Evolutionary conservation across 2,888 invertebrate species (phyloP).

Genomic region (Pocota personata): DNA sequence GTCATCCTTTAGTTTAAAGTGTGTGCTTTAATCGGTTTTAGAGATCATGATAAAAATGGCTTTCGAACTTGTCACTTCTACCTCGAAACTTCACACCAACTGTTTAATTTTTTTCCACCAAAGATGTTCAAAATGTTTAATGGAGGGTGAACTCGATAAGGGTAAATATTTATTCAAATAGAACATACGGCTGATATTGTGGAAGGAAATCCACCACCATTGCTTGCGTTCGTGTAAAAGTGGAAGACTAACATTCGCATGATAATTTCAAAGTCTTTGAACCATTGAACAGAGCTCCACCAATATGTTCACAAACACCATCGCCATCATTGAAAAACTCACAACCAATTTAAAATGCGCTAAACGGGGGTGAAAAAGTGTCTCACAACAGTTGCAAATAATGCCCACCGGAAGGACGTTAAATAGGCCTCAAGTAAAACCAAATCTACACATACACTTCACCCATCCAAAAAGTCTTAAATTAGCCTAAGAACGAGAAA

Average conservation of each 20-base stretch:
- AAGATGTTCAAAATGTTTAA: neutral
- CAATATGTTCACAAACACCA: constrained; percentile 58
- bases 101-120: too few relatives aligned
- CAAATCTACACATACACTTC: constrained; percentile 51
- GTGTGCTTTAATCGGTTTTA: too few relatives aligned
- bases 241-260: neutral
- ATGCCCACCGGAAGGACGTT: constrained; percentile 63
- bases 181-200: neutral
- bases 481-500: neutral
- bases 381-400: constrained; percentile 41
- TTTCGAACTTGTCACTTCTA: too few relatives aligned
- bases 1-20: too few relatives aligned
- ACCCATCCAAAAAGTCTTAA: constrained; percentile 28
- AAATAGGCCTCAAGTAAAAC: constrained; percentile 49
- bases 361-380: neutral
- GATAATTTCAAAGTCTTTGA: neutral
- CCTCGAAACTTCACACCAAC: too few relatives aligned
- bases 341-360: constrained; percentile 49
- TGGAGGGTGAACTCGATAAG: neutral
- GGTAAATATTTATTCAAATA: neutral
- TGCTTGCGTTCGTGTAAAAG: too few relatives aligned
- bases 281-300: constrained; percentile 37
- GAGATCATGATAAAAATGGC: too few relatives aligned
- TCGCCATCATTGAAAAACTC: constrained; percentile 23
- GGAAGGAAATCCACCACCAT: neutral